phyloP scores from a whole-genome alignment of 2,888 invertebrate species.

The Eupithecia pulchellata region DNA sequence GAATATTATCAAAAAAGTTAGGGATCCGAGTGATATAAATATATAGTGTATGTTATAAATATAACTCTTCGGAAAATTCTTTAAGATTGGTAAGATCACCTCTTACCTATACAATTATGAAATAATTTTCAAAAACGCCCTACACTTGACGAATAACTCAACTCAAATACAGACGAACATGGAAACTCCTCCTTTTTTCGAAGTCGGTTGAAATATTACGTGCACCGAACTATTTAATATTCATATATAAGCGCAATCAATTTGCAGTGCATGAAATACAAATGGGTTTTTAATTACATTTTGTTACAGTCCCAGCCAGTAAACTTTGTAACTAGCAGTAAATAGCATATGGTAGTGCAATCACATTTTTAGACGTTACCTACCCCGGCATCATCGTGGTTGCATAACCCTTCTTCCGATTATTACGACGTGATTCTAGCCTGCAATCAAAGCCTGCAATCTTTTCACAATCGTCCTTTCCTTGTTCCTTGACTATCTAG shows the following conservation, averaged over 20 bases:
- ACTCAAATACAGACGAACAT: too few relatives aligned
- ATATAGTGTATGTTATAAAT: too few relatives aligned
- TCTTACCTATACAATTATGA: too few relatives aligned
- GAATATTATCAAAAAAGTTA: too few relatives aligned
- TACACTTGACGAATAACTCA: too few relatives aligned
- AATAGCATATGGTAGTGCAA: neutral
- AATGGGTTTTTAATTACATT: neutral
- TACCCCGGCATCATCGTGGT: neutral
- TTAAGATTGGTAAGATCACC: too few relatives aligned
- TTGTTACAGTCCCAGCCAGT: neutral
- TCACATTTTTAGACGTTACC: neutral
- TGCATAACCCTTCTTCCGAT: neutral
- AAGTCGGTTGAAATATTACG: too few relatives aligned
- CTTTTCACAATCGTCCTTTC: neutral
- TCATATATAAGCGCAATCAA: neutral
- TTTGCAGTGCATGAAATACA: neutral
- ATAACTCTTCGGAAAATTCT: too few relatives aligned
- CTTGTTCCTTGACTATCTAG: neutral
- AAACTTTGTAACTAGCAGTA: neutral
- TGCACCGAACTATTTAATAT: too few relatives aligned
- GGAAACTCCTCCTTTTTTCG: too few relatives aligned
- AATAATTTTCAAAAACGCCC: too few relatives aligned
- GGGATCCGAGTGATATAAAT: too few relatives aligned
- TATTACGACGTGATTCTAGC: neutral
- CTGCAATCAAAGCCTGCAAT: neutral